Conservation (phyloP, 2,113 vertebrate species). For the Spheniscus mendiculus region DNA sequence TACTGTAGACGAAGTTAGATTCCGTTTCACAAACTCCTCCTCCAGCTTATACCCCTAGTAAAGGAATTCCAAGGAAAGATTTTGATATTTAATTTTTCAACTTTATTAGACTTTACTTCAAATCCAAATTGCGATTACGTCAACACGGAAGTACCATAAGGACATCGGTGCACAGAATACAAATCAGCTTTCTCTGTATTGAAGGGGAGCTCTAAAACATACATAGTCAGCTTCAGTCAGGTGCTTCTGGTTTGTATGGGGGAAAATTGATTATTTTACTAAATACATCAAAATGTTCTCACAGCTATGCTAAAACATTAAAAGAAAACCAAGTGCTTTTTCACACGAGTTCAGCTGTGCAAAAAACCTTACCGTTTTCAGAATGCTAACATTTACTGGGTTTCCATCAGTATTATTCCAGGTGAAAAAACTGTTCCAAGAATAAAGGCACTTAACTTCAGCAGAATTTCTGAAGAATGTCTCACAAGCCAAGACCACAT, state of each 20-base stretch:
- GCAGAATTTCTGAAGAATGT: neutral
- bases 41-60: neutral
- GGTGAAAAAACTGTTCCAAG: neutral
- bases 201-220: neutral
- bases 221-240: neutral
- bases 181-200: neutral
- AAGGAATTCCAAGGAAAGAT: neutral
- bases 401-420: neutral
- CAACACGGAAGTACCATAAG: neutral
- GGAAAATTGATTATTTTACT: neutral
- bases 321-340: neutral
- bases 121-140: neutral
- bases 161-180: neutral
- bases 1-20: neutral
- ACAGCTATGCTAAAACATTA: neutral
- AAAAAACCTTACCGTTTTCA: neutral
- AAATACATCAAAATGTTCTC: neutral
- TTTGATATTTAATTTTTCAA: neutral
- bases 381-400: neutral
- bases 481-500: neutral
- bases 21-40: neutral
- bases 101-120: slow-evolving; percentile 38
- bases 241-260: neutral
- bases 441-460: neutral
- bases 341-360: neutral